phyloP scores from a whole-genome alignment of 2,888 invertebrate species.

The Lordiphosa fenestrarum region DNA sequence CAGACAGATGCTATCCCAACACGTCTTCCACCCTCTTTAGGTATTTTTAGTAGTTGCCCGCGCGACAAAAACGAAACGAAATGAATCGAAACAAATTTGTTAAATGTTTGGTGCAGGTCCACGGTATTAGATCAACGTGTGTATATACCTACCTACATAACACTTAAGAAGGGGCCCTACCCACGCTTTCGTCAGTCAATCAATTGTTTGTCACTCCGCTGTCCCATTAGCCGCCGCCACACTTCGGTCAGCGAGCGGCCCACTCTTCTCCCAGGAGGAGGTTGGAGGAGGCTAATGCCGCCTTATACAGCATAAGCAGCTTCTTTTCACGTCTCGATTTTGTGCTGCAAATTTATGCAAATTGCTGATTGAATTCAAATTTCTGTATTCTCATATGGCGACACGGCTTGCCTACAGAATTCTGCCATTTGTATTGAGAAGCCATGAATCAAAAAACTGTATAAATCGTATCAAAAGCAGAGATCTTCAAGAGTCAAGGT shows the following conservation, averaged over 20 bases:
- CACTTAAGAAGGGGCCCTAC: constrained; percentile 21
- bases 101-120: constrained; percentile 54
- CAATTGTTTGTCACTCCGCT: constrained; percentile 60
- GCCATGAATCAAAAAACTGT: constrained; percentile 67
- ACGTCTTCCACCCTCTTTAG: constrained; percentile 8
- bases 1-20: constrained; percentile 39
- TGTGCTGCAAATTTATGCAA: constrained; percentile 62
- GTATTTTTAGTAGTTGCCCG: constrained; percentile 57
- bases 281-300: constrained; percentile 45
- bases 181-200: constrained; percentile 39
- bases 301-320: constrained; percentile 50
- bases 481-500: constrained; percentile 66
- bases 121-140: constrained; percentile 9
- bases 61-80: constrained; percentile 53
- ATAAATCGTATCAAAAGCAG: constrained; percentile 66
- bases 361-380: constrained; percentile 63
- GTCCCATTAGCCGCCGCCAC: constrained; percentile 65
- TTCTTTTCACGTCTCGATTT: constrained; percentile 35
- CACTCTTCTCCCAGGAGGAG: constrained; percentile 3
- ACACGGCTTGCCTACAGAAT: constrained; percentile 66
- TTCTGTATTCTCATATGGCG: constrained; percentile 55
- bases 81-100: constrained; percentile 51
- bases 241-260: constrained; percentile 53
- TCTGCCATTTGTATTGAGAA: constrained; percentile 41
- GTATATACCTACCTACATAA: background rate